Base-by-base conservation (phyloP, 2,888 invertebrate genomes). In the Eumerus sabulonum region DNA sequence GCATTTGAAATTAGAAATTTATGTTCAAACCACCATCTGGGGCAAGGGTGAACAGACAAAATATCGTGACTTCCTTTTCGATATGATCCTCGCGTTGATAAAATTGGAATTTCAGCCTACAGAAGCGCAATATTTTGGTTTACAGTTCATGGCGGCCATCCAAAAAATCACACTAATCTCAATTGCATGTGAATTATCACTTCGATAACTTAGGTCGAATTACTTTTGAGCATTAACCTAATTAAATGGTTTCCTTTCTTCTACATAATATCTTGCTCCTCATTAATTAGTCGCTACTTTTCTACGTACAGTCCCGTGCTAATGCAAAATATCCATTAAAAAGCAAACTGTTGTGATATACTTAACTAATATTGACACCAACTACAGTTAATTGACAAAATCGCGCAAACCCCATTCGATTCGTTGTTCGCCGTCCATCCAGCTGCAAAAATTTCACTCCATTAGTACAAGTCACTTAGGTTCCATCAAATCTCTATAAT, bases 401-500 rank as follows among this genome's bases (percentile, higher is more conserved):
- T 27, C 27, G 2, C 27, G 7, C 27, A 27, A 27, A 27, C 7
- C 2, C 7, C 2, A 7, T 7, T 27, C 2, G 3, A 27, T 7
- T 27, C 27, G 3, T 27, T 7, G 27, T 27, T n/a, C n/a, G n/a
- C n/a, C n/a, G n/a, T n/a, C n/a, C 27, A 7, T 7, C 7, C 27
- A 2, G 40, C 9, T 40, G 3, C 36, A 45, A 48, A 59, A 45
- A 57, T 53, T 27, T 7, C 53, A 62, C 44, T 56, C 74, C 68
- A 74, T 74, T 79, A 73, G 73, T 62, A 72, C 57, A 67, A 67
- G 62, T 73, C 77, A 73, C 77, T 79, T 63, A 59, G 59, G 50
- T 73, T 73, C 35, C 79, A 64, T 79, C 79, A 79, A 64, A 79
- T 79, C 79, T 79, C 51, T 74, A 60, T 79, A 79, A 74, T 79